A percentile compares a stretch with the other conserved stretches of the same genome.
phyloP scores from a whole-genome alignment of 2,888 invertebrate species.

The Drosophila neonasuta region DNA sequence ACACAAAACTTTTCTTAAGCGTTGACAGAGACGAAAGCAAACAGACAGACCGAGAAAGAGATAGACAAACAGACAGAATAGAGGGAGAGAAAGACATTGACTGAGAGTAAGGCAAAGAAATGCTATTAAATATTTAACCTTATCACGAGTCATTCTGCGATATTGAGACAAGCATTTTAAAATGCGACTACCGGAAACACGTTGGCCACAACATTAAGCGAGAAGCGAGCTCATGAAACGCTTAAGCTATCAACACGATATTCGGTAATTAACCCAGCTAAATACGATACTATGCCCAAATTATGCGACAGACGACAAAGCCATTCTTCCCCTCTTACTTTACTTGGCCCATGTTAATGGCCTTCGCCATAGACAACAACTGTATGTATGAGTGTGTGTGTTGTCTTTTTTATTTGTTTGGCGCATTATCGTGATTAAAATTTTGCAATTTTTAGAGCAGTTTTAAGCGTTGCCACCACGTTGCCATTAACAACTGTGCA shows the following conservation, averaged over 20 bases:
- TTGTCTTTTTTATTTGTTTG: conserved; percentile 49
- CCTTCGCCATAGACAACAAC: conserved; percentile 31
- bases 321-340: conserved; percentile 4
- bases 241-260: conserved; percentile 76
- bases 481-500: conserved; percentile 66
- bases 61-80: conserved; percentile 22
- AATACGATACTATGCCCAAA: conserved; percentile 64
- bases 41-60: conserved; percentile 27
- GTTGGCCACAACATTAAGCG: conserved; percentile 54
- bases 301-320: conserved; percentile 46
- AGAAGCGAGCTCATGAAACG: conserved; percentile 52
- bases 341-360: conserved; percentile 56
- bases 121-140: conserved; percentile 73
- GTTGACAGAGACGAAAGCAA: conserved; percentile 54
- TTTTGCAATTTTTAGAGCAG: conserved; percentile 58
- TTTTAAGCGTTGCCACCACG: conserved; percentile 38
- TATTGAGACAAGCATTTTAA: conserved; percentile 44
- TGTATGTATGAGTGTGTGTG: conserved; percentile 11
- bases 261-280: conserved; percentile 73
- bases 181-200: conserved; percentile 53
- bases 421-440: conserved; percentile 77
- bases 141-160: conserved; percentile 53
- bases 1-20: conserved; percentile 61
- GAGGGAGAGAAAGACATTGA: conserved; percentile 19
- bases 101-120: conserved; percentile 30